These are phyloP conservation scores for Tortrix viridana DNA, from an alignment of 2,888 invertebrate genomes.

Conservation along the genomic window DNA sequence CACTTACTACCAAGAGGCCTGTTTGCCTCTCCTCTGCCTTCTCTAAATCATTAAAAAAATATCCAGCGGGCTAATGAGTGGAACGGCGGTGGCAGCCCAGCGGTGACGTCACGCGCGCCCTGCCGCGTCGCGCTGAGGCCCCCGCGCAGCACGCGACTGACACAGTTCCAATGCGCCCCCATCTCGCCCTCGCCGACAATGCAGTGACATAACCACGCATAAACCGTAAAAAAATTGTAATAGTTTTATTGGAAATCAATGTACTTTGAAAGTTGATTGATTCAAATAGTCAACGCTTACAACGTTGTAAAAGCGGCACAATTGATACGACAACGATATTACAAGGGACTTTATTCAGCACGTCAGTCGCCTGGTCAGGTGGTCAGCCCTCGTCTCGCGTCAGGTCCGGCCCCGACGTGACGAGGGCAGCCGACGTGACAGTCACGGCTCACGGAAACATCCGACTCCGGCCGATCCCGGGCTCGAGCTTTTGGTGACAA, in stretches of 20 bases:
- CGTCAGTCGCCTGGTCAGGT: slow-evolving; percentile 24
- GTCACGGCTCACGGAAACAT: neutral
- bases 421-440: slow-evolving; percentile 13
- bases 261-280: too few species aligned
- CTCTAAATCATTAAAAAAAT: too few species aligned
- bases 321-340: slow-evolving; percentile 7
- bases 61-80: too few species aligned
- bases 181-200: neutral
- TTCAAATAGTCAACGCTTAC: slow-evolving; percentile 6
- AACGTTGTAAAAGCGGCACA: slow-evolving; percentile 7
- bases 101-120: slow-evolving; percentile 35
- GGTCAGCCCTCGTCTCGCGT: slow-evolving; percentile 21
- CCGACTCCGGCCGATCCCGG: neutral
- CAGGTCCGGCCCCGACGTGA: slow-evolving; percentile 1
- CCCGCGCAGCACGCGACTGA: slow-evolving; percentile 7
- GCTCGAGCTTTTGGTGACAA: neutral
- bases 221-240: neutral
- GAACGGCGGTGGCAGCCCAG: neutral
- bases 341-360: slow-evolving; percentile 25
- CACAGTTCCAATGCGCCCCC: slow-evolving; percentile 12
- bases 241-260: neutral
- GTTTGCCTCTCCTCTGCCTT: too few species aligned
- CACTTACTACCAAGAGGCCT: too few species aligned
- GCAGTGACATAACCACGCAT: neutral
- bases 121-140: slow-evolving; percentile 15